These are phyloP conservation scores for Pterostichus madidus DNA, from an alignment of 2,888 invertebrate genomes.

Conservation along the genomic window DNA sequence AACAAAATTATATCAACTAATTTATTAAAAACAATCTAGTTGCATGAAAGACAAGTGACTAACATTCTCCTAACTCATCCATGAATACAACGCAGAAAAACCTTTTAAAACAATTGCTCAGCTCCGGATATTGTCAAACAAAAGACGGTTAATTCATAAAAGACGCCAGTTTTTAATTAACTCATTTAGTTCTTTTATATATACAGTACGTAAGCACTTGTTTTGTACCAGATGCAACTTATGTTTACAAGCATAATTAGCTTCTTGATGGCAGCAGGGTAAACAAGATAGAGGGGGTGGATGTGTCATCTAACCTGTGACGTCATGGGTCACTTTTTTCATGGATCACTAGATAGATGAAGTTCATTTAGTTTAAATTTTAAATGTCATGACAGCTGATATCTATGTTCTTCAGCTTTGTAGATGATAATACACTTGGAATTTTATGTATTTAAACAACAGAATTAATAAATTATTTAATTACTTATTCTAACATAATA, in stretches of 20 bases:
- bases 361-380: conserved; percentile 1
- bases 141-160: conserved; percentile 33
- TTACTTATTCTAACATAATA: too few species aligned
- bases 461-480: too few species aligned
- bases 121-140: conserved; percentile 36
- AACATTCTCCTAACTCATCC: neutral
- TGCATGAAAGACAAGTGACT: neutral
- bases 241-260: conserved; percentile 28
- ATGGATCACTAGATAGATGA: conserved; percentile 42
- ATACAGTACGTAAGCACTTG: conserved; percentile 36
- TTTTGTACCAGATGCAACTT: conserved; percentile 22
- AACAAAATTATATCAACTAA: neutral
- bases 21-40: neutral
- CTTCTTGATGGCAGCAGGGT: conserved; percentile 2
- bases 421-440: neutral
- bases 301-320: conserved; percentile 23
- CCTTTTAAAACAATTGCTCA: conserved; percentile 9
- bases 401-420: neutral
- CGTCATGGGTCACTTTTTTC: conserved; percentile 30
- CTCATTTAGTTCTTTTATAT: conserved; percentile 14
- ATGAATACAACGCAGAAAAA: conserved; percentile 18
- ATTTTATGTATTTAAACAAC: neutral
- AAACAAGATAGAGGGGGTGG: conserved; percentile 28
- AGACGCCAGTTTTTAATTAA: conserved; percentile 39
- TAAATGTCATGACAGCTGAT: conserved; percentile 28